Conservation (phyloP, 92 coral and sea anemone genomes). For the Pocillopora meandrina region DNA sequence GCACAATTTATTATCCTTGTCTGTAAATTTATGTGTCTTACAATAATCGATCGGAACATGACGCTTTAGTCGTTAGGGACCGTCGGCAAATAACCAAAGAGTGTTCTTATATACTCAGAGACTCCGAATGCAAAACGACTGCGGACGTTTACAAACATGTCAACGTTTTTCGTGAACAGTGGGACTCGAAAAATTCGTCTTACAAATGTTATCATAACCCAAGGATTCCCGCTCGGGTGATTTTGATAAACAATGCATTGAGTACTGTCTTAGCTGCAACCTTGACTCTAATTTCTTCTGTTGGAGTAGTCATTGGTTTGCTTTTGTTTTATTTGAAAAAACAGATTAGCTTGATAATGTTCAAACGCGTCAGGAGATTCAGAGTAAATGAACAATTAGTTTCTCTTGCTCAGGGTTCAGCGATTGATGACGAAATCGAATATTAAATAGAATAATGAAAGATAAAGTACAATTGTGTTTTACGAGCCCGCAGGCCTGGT, state of each 20-base stretch:
- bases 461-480: background rate
- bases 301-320: slow-evolving; percentile 50
- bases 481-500: background rate
- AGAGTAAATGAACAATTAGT: background rate
- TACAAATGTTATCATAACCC: slow-evolving; percentile 51
- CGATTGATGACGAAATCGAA: background rate
- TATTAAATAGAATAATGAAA: background rate
- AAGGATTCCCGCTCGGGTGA: slow-evolving; percentile 37
- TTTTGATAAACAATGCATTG: slow-evolving; percentile 34
- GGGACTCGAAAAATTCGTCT: slow-evolving; percentile 36
- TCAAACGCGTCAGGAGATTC: background rate
- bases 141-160: slow-evolving; percentile 46
- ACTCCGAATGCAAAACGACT: slow-evolving; percentile 59
- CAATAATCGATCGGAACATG: slow-evolving; percentile 3
- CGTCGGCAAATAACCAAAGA: slow-evolving; percentile 56
- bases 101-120: slow-evolving; percentile 66
- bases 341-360: slow-evolving; percentile 13
- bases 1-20: slow-evolving; percentile 68
- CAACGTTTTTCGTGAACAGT: slow-evolving; percentile 45
- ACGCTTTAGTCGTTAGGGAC: slow-evolving; percentile 56
- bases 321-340: slow-evolving; percentile 36
- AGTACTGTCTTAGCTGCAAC: slow-evolving; percentile 23
- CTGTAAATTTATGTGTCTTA: slow-evolving; percentile 49
- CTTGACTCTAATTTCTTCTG: slow-evolving; percentile 44
- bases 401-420: slow-evolving; percentile 2